Base-by-base conservation (phyloP, 92 coral and sea anemone species). In the Heteractis magnifica region DNA sequence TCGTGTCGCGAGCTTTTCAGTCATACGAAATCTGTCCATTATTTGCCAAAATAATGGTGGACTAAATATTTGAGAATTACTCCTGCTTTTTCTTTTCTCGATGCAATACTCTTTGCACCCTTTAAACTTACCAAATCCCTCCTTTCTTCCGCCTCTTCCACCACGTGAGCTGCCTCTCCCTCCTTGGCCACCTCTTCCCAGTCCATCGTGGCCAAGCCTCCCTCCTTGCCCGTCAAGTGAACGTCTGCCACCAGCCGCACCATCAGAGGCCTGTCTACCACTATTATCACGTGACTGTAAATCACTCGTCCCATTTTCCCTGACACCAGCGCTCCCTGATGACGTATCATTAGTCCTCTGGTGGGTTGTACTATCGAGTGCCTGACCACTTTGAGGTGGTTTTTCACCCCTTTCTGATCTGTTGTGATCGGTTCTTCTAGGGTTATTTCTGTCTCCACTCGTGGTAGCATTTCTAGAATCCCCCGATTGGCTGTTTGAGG, bases 121-220 rank as follows among this genome's bases (percentile, higher is more conserved):
- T 65, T 56, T 13, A 77, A 55, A 62, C 86, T 72, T 82, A 93
- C 97, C 97, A 65, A 83, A 83, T 56, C 86, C 81, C 51, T 93
- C 98, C 58, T 93, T 80, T 72, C 95, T 85, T 79, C 93, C 93
- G 53, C 80, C 60, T 80, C 93, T 52, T 55, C 91, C 87, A 72
- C 92, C 87, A 68, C 93, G 88, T 78, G 83, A 52, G 72, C 79
- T 77, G 80, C 95, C 95, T 21, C 79, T 77, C 78, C 95, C 87
- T 16, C 89, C 86, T 59, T 48, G 52, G 34, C 71, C 80, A 34
- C 90, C 82, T 49, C 84, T 81, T 19, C 77, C 84, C 5, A 0
- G 26, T 20, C 84, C 84, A 52, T 81, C 77, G 6, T 49, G 48
- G 7, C 77, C 10, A 20, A 74, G 65, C 34, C 64, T 70, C 23